phyloP scores from a whole-genome alignment of 2,113 vertebrate species.

The Pygoscelis adeliae region DNA sequence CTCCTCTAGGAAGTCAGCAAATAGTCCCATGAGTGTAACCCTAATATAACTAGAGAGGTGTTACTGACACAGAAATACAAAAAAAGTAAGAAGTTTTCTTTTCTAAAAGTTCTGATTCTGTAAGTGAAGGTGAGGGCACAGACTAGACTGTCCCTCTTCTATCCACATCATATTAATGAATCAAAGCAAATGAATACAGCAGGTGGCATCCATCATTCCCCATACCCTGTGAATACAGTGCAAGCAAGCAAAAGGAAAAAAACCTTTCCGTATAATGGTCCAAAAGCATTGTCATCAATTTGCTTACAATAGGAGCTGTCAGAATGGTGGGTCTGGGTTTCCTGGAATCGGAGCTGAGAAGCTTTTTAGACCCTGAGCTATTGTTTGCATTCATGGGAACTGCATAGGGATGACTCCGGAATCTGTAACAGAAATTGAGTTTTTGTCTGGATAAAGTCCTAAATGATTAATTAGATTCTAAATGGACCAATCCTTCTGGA shows the following conservation, averaged over 20 bases:
- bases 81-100: neutral
- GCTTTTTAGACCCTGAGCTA: neutral
- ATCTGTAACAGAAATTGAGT: neutral
- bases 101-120: neutral
- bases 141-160: neutral
- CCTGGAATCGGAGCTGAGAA: neutral
- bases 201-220: neutral
- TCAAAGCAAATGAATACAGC: neutral
- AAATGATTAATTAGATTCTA: neutral
- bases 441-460: neutral
- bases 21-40: neutral
- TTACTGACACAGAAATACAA: neutral
- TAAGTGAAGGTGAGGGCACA: neutral
- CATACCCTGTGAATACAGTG: neutral
- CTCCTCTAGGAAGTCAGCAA: neutral
- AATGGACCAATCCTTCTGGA: neutral
- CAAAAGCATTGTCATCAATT: neutral
- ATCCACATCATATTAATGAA: neutral
- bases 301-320: neutral
- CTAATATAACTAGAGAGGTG: neutral
- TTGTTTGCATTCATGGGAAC: neutral
- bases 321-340: neutral
- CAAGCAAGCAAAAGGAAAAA: neutral
- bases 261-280: rapidly evolving
- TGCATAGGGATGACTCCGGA: neutral